phyloP scores from a whole-genome alignment of 2,113 vertebrate species.

The Pithys albifrons region DNA sequence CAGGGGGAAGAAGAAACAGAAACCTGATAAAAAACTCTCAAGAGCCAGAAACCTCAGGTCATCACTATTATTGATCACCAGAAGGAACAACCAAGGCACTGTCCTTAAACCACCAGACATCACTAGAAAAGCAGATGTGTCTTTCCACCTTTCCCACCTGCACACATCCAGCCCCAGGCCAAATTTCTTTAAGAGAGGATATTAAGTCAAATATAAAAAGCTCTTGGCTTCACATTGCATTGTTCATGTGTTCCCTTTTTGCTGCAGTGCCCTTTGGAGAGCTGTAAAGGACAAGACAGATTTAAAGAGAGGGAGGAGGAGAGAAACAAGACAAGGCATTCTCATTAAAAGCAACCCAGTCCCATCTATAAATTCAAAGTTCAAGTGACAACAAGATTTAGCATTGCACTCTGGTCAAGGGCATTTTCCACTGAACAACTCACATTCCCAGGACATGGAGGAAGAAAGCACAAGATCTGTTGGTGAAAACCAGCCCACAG shows the following conservation, averaged over 20 bases:
- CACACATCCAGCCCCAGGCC: neutral
- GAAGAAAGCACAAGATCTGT: neutral
- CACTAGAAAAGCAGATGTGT: neutral
- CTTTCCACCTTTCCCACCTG: neutral
- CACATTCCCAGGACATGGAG: neutral
- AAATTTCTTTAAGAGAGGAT: neutral
- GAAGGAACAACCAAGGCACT: neutral
- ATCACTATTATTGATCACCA: neutral
- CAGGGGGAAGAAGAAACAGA: neutral
- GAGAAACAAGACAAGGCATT: neutral
- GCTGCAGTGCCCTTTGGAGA: neutral
- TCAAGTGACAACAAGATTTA: conserved; percentile 24
- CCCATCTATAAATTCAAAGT: neutral
- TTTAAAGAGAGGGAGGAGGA: neutral
- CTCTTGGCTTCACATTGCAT: neutral
- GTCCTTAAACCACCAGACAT: neutral
- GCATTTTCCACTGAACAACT: neutral
- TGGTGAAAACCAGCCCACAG: neutral
- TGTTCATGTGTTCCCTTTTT: neutral
- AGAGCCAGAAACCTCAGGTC: neutral
- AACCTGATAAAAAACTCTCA: neutral
- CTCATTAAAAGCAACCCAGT: neutral
- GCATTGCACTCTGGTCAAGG: neutral
- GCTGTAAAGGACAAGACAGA: neutral
- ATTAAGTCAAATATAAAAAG: conserved; percentile 9